Conservation (phyloP, 2,113 vertebrate genomes). For the Tyto alba region DNA sequence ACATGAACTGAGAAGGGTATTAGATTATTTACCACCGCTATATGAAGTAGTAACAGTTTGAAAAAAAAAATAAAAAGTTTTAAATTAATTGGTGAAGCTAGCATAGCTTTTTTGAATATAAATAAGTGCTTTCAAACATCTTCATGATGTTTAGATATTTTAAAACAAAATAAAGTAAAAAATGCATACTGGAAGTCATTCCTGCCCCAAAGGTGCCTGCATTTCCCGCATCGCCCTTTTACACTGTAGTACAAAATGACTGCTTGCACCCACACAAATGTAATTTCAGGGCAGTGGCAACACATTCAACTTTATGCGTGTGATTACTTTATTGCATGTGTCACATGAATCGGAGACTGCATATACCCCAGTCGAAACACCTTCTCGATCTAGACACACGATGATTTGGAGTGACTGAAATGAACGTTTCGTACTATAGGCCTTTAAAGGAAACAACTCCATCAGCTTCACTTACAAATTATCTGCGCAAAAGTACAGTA, state of each 20-base stretch:
- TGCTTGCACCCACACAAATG: not conserved
- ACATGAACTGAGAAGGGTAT: conserved; percentile 14
- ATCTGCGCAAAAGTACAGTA: conserved; percentile 48
- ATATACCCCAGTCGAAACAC: not conserved
- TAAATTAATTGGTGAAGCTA: not conserved
- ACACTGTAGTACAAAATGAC: not conserved
- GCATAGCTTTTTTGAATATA: not conserved
- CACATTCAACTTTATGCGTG: not conserved
- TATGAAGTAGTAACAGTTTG: not conserved
- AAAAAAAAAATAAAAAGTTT: not conserved
- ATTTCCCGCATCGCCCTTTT: not conserved
- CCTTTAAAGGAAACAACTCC: conserved; percentile 25
- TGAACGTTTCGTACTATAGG: conserved; percentile 15
- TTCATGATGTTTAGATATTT: not conserved
- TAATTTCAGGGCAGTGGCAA: conserved; percentile 29
- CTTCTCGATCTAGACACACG: conserved; percentile 22
- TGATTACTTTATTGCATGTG: not conserved
- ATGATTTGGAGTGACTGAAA: not conserved
- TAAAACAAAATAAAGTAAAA: conserved; percentile 2
- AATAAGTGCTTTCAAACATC: conserved; percentile 5
- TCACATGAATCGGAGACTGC: not conserved
- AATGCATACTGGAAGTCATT: not conserved
- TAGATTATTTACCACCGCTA: not conserved
- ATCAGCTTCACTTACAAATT: conserved; percentile 40
- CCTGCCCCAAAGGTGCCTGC: not conserved